A percentile compares a stretch with the other conserved stretches of the same genome.
Evolutionary conservation across 2,797 vertebrate species (phyloP).

Genomic region (Melanotaenia maccullochi): DNA sequence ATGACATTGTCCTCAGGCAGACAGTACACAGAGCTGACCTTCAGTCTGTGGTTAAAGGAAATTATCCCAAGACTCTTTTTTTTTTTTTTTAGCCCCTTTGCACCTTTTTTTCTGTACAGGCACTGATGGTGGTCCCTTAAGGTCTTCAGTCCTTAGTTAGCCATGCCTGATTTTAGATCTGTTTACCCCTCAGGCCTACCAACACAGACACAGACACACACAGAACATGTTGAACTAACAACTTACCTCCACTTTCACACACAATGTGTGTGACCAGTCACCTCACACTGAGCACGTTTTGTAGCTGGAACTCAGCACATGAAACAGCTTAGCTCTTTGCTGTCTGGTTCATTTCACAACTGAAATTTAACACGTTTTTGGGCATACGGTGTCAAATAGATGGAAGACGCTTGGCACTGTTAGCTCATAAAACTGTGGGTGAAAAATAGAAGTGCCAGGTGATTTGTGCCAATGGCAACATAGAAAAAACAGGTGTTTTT

Average conservation of each 20-base stretch:
- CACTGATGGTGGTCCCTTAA: constrained; percentile 9
- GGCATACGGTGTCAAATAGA: constrained; percentile 9
- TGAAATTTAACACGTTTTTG: constrained; percentile 25
- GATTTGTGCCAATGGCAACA: not conserved
- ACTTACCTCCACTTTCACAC: constrained; percentile 1
- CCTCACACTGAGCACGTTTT: constrained; percentile 32
- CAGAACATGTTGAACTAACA: constrained; percentile 10
- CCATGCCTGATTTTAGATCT: constrained; percentile 32
- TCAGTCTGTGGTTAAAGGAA: constrained; percentile 10
- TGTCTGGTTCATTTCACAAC: constrained; percentile 32
- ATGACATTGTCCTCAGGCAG: not conserved
- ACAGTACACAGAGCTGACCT: constrained; percentile 17
- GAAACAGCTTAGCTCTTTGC: constrained; percentile 53
- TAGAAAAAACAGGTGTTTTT: constrained; percentile 2
- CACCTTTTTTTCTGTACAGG: not conserved
- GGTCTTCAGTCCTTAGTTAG: constrained; percentile 4
- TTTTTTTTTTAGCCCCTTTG: not conserved
- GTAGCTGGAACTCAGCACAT: constrained; percentile 51
- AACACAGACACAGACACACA: constrained; percentile 3
- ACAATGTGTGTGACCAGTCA: constrained; percentile 34
- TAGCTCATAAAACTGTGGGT: constrained; percentile 21
- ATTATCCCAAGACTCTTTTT: constrained; percentile 9
- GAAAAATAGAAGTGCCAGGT: not conserved
- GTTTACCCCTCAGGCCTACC: constrained; percentile 31
- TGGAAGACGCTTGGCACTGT: constrained; percentile 28